Evolutionary conservation across 2,113 vertebrate genomes (phyloP), one percentile per base, ranked within the genome.

Genomic region (Aplodontia rufa): DNA sequence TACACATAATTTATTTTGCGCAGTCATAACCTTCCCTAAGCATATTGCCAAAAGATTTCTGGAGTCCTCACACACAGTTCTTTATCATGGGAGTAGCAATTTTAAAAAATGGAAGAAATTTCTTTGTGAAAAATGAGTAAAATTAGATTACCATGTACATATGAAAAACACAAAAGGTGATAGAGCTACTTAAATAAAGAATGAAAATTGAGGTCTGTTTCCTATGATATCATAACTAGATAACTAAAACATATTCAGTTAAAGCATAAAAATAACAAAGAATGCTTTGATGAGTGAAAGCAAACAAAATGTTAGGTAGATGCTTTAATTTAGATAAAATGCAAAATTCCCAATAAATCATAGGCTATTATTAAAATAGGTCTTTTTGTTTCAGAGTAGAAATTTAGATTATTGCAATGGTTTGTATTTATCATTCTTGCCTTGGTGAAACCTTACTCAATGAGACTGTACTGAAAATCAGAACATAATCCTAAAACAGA

Each of bases 241-340:
- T 49, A 88, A 66, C 35, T 35, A 1, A 68, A 66, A 93, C 79
- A 22, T 91, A 90, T 72, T 60, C 51, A 87, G 17, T 58, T 45
- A 91, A 75, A 74, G 16, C 30, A 82, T 0, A 76, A 35, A 80
- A 87, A 94, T 72, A 68, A 79, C 13, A 92, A 55, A 89, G 14
- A 45, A 96, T 45, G 19, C 8, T 93, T 88, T 88, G 51, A 83
- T 28, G 37, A 87, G 91, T 22, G 85, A 90, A 96, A 22, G 49
- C 19, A 58, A 79, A 85, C 4, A 88, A 82, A 86, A 97, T 94
- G 49, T 74, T 64, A 79, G 26, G 53, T 53, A 37, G 53, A 66
- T 83, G 62, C 22, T 87, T 94, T 95, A 74, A 87, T 93, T 96
- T 90, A 71, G 75, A 92, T 81, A 55, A 92, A 58, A 78, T 74